Percentiles rank a stretch among this genome's conserved stretches.
These are phyloP conservation scores for Emydocephalus ijimae DNA, from an alignment of 2,113 vertebrate species.

Conservation along the genomic window DNA sequence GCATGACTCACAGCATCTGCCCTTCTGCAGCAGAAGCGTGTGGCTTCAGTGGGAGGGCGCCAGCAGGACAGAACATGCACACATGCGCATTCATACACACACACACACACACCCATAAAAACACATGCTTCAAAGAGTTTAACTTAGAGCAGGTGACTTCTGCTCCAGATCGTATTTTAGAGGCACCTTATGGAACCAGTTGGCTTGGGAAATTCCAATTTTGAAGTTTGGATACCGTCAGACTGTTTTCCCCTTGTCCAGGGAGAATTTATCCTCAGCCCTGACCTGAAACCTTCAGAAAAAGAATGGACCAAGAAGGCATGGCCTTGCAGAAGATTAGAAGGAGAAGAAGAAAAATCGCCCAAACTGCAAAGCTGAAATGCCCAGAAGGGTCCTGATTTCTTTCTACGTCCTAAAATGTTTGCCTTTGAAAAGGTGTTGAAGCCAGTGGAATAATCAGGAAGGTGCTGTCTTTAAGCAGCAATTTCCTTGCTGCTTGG, in stretches of 20 bases:
- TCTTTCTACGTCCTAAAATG: constrained; percentile 29
- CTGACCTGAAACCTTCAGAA: constrained; percentile 13
- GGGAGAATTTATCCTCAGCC: constrained; percentile 40
- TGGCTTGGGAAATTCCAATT: neutral
- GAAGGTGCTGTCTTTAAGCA: neutral
- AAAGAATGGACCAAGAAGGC: constrained; percentile 14
- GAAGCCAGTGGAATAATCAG: constrained; percentile 19
- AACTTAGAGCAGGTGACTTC: neutral
- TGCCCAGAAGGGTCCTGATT: constrained; percentile 29
- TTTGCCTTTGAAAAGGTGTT: constrained; percentile 24
- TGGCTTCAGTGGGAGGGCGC: neutral
- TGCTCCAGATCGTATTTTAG: constrained; percentile 15
- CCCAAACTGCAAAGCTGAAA: constrained; percentile 48
- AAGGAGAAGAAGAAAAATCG: constrained; percentile 43
- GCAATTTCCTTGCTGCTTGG: neutral
- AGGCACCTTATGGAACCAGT: constrained; percentile 3
- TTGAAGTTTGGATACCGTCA: neutral
- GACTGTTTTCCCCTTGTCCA: constrained; percentile 31
- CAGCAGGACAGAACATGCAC: neutral
- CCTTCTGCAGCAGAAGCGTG: neutral
- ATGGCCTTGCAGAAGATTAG: constrained; percentile 42
- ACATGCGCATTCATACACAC: too few relatives aligned
- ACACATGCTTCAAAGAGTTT: neutral
- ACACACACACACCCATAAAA: too few relatives aligned
- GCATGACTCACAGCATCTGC: constrained; percentile 34